phyloP scores from a whole-genome alignment of 2,113 vertebrate genomes.

The Ancistrus triradiatus region DNA sequence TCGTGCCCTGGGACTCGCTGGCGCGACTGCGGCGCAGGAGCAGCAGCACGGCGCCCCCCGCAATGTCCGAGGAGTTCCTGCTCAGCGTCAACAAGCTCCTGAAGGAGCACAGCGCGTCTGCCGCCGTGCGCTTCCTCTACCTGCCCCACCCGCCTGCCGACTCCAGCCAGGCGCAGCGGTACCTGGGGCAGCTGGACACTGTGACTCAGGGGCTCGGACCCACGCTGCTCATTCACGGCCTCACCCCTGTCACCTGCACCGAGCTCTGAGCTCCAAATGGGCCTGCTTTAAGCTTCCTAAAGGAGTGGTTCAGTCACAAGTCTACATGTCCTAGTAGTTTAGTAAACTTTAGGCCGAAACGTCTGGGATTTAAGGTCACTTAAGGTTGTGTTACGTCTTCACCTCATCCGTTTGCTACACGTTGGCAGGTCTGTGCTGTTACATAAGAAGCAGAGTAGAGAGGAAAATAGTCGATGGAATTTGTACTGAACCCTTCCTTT shows the following conservation, averaged over 20 bases:
- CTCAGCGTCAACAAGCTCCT: slow-evolving; percentile 63
- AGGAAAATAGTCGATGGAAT: too few relatives aligned
- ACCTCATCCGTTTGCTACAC: too few relatives aligned
- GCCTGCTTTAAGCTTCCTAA: too few relatives aligned
- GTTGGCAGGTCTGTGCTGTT: too few relatives aligned
- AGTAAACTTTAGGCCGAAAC: too few relatives aligned
- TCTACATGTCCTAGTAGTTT: too few relatives aligned
- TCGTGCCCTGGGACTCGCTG: slow-evolving; percentile 79
- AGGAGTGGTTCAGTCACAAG: too few relatives aligned
- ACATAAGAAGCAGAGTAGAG: too few relatives aligned
- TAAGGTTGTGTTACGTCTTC: too few relatives aligned
- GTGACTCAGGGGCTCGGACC: slow-evolving; percentile 77
- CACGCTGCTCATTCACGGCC: slow-evolving; percentile 79
- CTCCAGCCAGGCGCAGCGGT: slow-evolving; percentile 64
- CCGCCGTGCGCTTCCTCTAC: slow-evolving; percentile 82
- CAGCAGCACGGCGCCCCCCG: slow-evolving; percentile 1
- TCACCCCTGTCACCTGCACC: slow-evolving; percentile 87
- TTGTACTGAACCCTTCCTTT: too few relatives aligned
- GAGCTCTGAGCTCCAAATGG: slow-evolving; percentile 60
- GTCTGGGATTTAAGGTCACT: too few relatives aligned
- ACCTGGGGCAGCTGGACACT: slow-evolving; percentile 73
- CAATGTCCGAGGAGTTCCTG: slow-evolving; percentile 54
- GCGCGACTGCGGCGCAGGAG: slow-evolving; percentile 52
- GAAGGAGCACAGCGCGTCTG: slow-evolving; percentile 60
- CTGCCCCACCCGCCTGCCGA: slow-evolving; percentile 75